Base-by-base conservation (phyloP, 2,797 vertebrate genomes). In the Pipistrellus pipistrellus region DNA sequence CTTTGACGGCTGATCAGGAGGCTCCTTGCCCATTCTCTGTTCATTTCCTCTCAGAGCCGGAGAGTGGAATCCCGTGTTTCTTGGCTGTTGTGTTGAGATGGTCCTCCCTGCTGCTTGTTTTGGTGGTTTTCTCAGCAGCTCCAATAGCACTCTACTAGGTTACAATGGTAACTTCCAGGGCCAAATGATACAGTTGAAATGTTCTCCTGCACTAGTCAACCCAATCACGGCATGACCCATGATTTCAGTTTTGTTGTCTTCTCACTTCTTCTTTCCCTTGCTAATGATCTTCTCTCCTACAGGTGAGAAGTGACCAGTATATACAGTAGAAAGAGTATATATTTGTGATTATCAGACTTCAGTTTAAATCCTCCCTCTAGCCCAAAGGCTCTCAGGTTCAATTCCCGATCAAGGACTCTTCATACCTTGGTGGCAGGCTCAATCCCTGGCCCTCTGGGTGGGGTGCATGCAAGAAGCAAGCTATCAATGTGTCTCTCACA, bases 1-100 rank as follows among this genome's bases (percentile, higher is more conserved):
- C 97, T 97, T 0, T 30, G 93, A 96, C 96, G 95, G 95, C 82
- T 75, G 90, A 96, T 97, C 97, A 78, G 94, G 89, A 96, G 95
- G 83, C 8, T 6, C 41, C 32, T 72, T 5, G 27, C 75, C 75
- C 44, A 51, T 46, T 48, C 2, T 69, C 75, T 81, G 3, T 25
- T 69, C 73, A 25, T 48, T 7, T 77, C 41, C 35, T 27, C 14
- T 5, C 57, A 72, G 48, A 46, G 18, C 38, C 14, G 41, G 66
- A 10, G 25, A 48, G 17, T 3, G 30, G 18, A 2, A 2, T 4
- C 15, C 20, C 9, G 0, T 1, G 51, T 57, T 23, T 85, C 66
- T 72, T 62, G 4, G 59, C 12, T 13, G 7, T 9, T 15, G 18
- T 11, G 8, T 30, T 41, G 41, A 30, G 21, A 30, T 4, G 1